Percentiles rank a stretch among this genome's conserved stretches.
These are phyloP conservation scores for Taurulus bubalis DNA, from an alignment of 2,113 vertebrate genomes.

Conservation along the genomic window DNA sequence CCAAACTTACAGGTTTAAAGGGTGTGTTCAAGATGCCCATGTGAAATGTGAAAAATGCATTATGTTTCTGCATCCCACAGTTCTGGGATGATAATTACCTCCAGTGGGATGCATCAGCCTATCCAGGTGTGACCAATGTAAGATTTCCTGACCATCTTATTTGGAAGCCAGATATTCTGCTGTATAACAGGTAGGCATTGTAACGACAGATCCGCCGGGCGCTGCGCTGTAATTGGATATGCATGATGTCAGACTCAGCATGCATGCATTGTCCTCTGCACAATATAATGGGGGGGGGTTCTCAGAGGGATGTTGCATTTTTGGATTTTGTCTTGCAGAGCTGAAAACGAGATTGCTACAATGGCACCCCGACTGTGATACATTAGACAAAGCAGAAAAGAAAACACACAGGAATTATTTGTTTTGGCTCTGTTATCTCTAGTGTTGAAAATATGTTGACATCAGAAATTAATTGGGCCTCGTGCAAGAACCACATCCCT, in stretches of 20 bases:
- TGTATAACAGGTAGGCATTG: conserved; percentile 93
- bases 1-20: not conserved
- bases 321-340: not conserved
- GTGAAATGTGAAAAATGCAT: conserved; percentile 1
- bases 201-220: conserved; percentile 3
- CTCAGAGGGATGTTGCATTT: not conserved
- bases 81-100: conserved; percentile 92
- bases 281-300: not conserved
- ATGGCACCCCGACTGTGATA: not conserved
- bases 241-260: conserved; percentile 22
- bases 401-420: not conserved
- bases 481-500: not conserved
- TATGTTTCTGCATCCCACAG: conserved; percentile 75
- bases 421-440: not conserved
- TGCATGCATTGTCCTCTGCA: conserved; percentile 5
- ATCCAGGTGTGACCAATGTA: conserved; percentile 89
- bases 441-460: not conserved
- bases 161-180: conserved; percentile 98
- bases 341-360: not conserved
- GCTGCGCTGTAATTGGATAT: conserved; percentile 42
- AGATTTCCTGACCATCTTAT: conserved; percentile 91
- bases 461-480: not conserved
- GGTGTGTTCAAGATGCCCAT: not conserved
- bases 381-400: not conserved
- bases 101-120: conserved; percentile 90